These are phyloP conservation scores for Dendrocincla fuliginosa DNA, from an alignment of 2,797 vertebrate species.

Conservation along the genomic window DNA sequence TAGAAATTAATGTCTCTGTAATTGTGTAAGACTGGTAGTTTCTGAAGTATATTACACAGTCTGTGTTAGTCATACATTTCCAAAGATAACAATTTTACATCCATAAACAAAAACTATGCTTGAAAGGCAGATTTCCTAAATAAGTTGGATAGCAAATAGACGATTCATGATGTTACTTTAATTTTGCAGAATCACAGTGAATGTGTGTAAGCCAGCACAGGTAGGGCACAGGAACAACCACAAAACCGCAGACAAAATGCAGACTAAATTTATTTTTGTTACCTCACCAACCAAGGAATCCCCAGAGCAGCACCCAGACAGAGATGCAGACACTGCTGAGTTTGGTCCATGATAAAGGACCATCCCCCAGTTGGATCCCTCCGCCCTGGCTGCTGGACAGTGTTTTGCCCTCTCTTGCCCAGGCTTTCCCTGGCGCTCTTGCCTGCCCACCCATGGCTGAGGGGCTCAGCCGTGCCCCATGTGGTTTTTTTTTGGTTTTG, in stretches of 20 bases:
- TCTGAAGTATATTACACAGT: neutral
- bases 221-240: neutral
- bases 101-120: neutral
- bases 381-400: neutral
- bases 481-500: rapidly evolving
- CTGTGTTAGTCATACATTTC: neutral
- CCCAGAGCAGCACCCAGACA: no score
- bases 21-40: neutral
- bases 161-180: neutral
- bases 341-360: no score
- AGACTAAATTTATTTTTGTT: no score
- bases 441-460: no score
- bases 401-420: neutral
- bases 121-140: neutral
- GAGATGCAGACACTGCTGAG: no score
- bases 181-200: neutral
- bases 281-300: no score
- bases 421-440: rapidly evolving
- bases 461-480: no score
- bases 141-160: neutral
- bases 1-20: neutral
- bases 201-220: neutral
- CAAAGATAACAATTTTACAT: neutral
- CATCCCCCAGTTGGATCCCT: no score
- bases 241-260: no score